A percentile compares a stretch with the other conserved stretches of the same genome.
Evolutionary conservation across 2,888 invertebrate genomes (phyloP).

Genomic region (Latheticus oryzae): DNA sequence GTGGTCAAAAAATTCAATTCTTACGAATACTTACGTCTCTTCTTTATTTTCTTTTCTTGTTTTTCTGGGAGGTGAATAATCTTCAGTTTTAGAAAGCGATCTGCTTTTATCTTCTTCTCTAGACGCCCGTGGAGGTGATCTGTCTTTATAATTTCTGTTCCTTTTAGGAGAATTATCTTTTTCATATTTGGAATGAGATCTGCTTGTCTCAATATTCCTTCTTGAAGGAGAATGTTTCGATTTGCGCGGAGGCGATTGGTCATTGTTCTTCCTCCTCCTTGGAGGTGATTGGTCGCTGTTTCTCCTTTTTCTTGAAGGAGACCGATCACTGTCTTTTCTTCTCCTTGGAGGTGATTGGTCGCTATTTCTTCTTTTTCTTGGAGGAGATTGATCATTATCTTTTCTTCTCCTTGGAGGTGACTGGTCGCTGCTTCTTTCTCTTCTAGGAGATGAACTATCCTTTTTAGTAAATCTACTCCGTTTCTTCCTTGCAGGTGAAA

Average conservation of each 20-base stretch:
- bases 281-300: conserved; percentile 48
- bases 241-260: conserved; percentile 59
- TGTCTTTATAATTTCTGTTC: conserved; percentile 42
- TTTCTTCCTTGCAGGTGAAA: conserved; percentile 37
- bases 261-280: conserved; percentile 41
- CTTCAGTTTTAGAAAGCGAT: conserved; percentile 20
- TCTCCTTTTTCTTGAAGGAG: conserved; percentile 50
- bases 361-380: conserved; percentile 21
- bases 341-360: conserved; percentile 10
- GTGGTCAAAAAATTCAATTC: too few species aligned
- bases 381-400: conserved; percentile 20
- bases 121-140: conserved; percentile 36
- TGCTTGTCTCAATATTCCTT: too few species aligned
- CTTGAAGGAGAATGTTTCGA: too few species aligned
- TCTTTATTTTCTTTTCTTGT: conserved; percentile 26
- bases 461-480: conserved; percentile 42
- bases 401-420: conserved; percentile 41
- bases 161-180: conserved; percentile 42
- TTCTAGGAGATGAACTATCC: conserved; percentile 40
- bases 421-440: conserved; percentile 17
- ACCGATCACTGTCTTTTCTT: conserved; percentile 52
- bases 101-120: background rate
- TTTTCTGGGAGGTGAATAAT: conserved; percentile 33
- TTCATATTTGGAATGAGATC: conserved; percentile 5
- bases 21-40: too few species aligned